phyloP scores from a whole-genome alignment of 1,140 invertebrate species.

The Protaetia brevitarsis region DNA sequence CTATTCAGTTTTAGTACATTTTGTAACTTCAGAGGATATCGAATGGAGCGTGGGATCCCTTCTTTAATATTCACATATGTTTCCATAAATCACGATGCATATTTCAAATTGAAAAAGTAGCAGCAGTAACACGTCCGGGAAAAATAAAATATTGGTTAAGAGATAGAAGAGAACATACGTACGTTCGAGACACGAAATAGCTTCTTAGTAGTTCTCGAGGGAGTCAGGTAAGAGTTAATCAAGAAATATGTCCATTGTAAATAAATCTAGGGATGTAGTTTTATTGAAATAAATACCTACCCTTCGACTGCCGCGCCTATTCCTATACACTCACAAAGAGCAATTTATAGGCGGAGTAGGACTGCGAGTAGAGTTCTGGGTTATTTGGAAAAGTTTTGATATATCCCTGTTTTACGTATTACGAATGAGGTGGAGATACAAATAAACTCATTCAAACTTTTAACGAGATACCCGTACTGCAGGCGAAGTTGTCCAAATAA shows the following conservation, averaged over 20 bases:
- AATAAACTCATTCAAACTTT: conserved; percentile 18
- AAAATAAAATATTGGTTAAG: conserved; percentile 13
- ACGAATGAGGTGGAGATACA: conserved; percentile 6
- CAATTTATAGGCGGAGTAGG: background rate
- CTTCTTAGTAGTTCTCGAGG: conserved; percentile 18
- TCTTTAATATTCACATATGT: background rate
- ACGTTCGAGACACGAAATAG: conserved; percentile 18
- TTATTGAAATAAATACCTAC: conserved; percentile 19
- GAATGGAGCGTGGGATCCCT: too few species aligned
- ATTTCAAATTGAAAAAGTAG: conserved; percentile 7
- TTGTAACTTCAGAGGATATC: too few species aligned
- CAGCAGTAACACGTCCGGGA: background rate
- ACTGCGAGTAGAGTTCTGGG: background rate
- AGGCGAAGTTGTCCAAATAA: background rate
- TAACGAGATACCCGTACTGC: background rate
- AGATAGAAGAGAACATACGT: background rate
- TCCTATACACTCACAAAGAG: background rate
- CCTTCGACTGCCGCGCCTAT: conserved; percentile 5
- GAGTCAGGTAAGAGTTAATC: conserved; percentile 8
- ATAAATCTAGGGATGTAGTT: conserved; percentile 20
- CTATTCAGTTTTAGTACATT: too few species aligned
- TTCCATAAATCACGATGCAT: background rate
- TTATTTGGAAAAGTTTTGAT: conserved; percentile 12
- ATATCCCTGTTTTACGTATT: conserved; percentile 19
- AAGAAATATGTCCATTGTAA: conserved; percentile 20